A percentile compares a stretch with the other conserved stretches of the same genome.
phyloP scores from a whole-genome alignment of 2,888 invertebrate species.

The Thereva unica region DNA sequence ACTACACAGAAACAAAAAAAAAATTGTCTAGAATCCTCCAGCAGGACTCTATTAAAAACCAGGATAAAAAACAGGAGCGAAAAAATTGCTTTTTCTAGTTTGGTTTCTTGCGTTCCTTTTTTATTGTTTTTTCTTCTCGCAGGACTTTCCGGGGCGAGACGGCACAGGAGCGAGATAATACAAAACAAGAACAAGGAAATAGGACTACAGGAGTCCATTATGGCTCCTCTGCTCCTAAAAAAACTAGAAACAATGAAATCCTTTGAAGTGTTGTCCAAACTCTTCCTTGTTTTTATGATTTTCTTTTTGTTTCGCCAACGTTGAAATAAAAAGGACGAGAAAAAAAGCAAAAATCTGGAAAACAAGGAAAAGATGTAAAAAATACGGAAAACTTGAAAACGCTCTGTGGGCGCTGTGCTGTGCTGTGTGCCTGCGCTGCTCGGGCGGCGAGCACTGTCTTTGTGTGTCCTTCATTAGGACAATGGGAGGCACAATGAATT shows the following conservation, averaged over 20 bases:
- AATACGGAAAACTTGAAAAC: conserved; percentile 5
- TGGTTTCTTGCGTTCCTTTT: conserved; percentile 22
- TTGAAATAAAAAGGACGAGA: conserved; percentile 14
- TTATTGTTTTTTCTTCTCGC: conserved; percentile 24
- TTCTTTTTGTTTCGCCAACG: conserved; percentile 10
- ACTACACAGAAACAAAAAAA: conserved; percentile 31
- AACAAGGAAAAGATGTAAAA: neutral
- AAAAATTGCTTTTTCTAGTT: conserved; percentile 35
- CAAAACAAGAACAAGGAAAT: conserved; percentile 20
- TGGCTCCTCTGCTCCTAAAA: conserved; percentile 20
- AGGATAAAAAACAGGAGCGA: conserved; percentile 12
- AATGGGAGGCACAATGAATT: conserved; percentile 24
- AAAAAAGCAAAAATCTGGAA: conserved; percentile 25
- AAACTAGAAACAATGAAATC: conserved; percentile 35
- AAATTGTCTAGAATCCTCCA: conserved; percentile 7
- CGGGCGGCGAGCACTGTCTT: conserved; percentile 8
- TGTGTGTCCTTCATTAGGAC: conserved; percentile 30
- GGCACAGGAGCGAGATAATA: conserved; percentile 21
- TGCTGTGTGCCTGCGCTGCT: neutral
- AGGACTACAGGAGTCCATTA: conserved; percentile 21
- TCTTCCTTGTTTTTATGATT: conserved; percentile 16
- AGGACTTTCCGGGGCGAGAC: conserved; percentile 30
- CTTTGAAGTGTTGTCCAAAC: conserved; percentile 34
- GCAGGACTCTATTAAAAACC: conserved; percentile 3
- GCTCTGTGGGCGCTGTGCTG: neutral